These are phyloP conservation scores for Lasius fuliginosus DNA, from an alignment of 2,888 invertebrate genomes.

Conservation along the genomic window DNA sequence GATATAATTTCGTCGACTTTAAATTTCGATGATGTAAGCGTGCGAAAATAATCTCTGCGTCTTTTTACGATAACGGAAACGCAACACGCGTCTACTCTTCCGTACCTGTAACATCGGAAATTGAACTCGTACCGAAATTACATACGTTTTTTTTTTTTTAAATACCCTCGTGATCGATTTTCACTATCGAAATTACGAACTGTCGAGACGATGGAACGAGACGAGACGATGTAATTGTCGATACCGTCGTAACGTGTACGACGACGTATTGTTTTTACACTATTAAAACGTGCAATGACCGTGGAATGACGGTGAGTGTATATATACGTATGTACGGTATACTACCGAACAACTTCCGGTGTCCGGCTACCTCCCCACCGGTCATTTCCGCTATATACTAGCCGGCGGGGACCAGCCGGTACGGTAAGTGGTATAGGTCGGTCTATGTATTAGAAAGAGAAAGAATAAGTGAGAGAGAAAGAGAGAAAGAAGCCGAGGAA, in stretches of 20 bases:
- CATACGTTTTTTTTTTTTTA: neutral
- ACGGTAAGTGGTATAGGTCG: conserved; percentile 59
- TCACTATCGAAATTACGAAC: neutral
- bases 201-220: neutral
- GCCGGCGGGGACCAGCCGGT: conserved; percentile 71
- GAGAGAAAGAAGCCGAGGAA: conserved; percentile 17
- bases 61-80: neutral
- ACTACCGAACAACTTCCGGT: conserved; percentile 84
- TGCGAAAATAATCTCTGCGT: neutral
- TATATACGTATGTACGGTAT: conserved; percentile 73
- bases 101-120: neutral
- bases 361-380: conserved; percentile 77
- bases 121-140: neutral
- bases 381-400: conserved; percentile 75
- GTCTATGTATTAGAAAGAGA: neutral
- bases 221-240: conserved; percentile 11
- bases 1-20: neutral
- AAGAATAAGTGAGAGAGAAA: neutral
- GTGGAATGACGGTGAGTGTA: conserved; percentile 65
- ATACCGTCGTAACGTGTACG: neutral
- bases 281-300: conserved; percentile 74
- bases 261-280: conserved; percentile 63
- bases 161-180: neutral
- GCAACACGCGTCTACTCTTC: neutral
- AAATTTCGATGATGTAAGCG: conserved; percentile 16